Evolutionary conservation across 2,888 invertebrate genomes (phyloP), one percentile per base, ranked within the genome.

Genomic region (Plemyria rubiginata): DNA sequence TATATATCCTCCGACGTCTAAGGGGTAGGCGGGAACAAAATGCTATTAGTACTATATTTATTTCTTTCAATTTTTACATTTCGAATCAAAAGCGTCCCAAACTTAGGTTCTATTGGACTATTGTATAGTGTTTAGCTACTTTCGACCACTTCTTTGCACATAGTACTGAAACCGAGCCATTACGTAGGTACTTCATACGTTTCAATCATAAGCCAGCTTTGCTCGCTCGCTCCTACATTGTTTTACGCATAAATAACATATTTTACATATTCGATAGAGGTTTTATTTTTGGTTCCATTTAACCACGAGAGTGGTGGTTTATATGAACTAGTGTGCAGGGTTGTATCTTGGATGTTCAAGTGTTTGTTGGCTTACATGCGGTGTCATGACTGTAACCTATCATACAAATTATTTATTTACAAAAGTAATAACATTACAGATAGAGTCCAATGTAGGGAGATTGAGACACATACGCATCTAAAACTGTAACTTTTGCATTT

Each of bases 201-300:
- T 73, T 76, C 74, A 70, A 73, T 73, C 74, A 70, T 67, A 68
- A 50, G 64, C 59, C 55, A 55, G 54, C 63, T 56, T 62, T 54
- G 48, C 56, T 59, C 68, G 48, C 56, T 59, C 68, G 70, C 61
- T 60, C 67, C 68, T 51, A 61, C 57, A 57, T 70, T 73, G 72
- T 70, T 68, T 71, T 71, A 60, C 64, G 41, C 64, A 71, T 74
- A 68, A 65, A 70, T 72, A 68, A 70, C 69, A 61, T 71, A 67
- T 67, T 65, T 70, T 72, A 56, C 63, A 60, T 66, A 57, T 61
- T 52, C 54, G 58, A 53, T 68, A 48, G 65, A 67, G 65, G 65
- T 70, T 80, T 79, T 80, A 79, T 81, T 78, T 80, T 74, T 66
- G 67, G 72, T 70, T 74, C 77, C 80, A 80, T 82, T 81, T 80